These are phyloP conservation scores for Plebejus anna DNA, from an alignment of 2,888 invertebrate species.

Conservation along the genomic window DNA sequence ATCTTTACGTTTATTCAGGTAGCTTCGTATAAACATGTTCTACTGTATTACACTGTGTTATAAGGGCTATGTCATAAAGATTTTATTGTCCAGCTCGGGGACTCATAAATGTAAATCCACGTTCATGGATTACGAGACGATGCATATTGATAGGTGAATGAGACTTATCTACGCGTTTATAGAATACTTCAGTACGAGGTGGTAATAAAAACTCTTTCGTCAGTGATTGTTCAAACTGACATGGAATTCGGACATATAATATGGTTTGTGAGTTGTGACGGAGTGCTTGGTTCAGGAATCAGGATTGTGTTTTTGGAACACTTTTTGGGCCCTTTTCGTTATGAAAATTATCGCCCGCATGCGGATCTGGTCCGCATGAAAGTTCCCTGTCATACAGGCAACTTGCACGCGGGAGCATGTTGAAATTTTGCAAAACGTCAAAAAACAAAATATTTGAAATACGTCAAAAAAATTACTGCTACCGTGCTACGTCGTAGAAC, in stretches of 20 bases:
- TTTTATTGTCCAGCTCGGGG: constrained; percentile 59
- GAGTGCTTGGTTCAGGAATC: no score
- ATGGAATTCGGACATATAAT: no score
- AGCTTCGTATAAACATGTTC: no score
- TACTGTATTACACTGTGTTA: not conserved
- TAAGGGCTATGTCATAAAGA: constrained; percentile 64
- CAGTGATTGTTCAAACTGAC: not conserved
- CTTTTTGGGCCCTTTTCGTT: no score
- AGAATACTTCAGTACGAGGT: constrained; percentile 8
- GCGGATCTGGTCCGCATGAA: no score
- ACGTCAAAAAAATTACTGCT: not conserved
- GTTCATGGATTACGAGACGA: constrained; percentile 62
- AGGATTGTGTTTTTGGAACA: no score
- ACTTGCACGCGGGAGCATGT: no score
- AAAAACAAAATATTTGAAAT: no score
- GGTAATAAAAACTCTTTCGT: not conserved
- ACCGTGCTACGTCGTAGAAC: not conserved
- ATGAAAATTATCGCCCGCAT: no score
- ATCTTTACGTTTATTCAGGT: no score
- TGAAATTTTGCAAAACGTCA: no score
- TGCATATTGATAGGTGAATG: constrained; percentile 51
- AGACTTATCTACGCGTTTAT: constrained; percentile 31
- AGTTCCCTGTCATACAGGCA: not conserved
- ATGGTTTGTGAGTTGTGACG: no score
- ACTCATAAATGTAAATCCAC: constrained; percentile 60